Evolutionary conservation across 1,140 invertebrate species (phyloP).

Genomic region (Armadillidium nasatum): DNA sequence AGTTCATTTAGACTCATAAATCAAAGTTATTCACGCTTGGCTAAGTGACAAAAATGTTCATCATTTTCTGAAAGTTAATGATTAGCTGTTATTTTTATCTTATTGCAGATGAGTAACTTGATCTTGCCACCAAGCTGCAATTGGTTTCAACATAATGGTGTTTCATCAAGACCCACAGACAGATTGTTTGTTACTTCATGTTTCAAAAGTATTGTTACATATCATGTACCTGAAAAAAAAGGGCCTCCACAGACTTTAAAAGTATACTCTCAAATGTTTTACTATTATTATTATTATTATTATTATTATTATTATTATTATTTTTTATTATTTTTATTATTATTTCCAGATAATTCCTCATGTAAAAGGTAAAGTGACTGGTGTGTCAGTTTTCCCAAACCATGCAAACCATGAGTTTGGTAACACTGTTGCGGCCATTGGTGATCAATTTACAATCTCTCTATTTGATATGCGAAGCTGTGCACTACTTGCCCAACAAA

Average conservation of each 20-base stretch:
- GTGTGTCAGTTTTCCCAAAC: conserved; percentile 23
- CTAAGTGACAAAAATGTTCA: too few relatives aligned
- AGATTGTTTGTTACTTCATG: conserved; percentile 29
- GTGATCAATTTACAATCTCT: conserved; percentile 22
- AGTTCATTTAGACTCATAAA: too few relatives aligned
- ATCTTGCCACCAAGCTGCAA: conserved; percentile 34
- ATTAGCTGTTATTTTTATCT: too few relatives aligned
- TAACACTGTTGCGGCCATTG: conserved; percentile 23
- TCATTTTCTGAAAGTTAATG: too few relatives aligned
- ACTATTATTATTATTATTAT: neutral
- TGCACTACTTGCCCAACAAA: conserved; percentile 27
- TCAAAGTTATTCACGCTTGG: too few relatives aligned
- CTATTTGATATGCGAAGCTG: conserved; percentile 31
- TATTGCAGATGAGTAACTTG: conserved; percentile 3
- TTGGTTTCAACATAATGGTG: conserved; percentile 35
- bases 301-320: neutral
- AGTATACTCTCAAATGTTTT: conserved; percentile 11
- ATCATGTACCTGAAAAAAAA: conserved; percentile 18
- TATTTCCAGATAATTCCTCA: conserved; percentile 35
- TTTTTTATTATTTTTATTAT: neutral
- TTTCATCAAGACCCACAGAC: conserved; percentile 29
- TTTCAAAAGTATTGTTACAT: conserved; percentile 36
- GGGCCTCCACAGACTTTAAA: conserved; percentile 31
- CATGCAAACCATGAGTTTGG: conserved; percentile 25
- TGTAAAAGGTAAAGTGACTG: conserved; percentile 24